These are phyloP conservation scores for Butorides virescens DNA, from an alignment of 2,113 vertebrate genomes.

Conservation along the genomic window DNA sequence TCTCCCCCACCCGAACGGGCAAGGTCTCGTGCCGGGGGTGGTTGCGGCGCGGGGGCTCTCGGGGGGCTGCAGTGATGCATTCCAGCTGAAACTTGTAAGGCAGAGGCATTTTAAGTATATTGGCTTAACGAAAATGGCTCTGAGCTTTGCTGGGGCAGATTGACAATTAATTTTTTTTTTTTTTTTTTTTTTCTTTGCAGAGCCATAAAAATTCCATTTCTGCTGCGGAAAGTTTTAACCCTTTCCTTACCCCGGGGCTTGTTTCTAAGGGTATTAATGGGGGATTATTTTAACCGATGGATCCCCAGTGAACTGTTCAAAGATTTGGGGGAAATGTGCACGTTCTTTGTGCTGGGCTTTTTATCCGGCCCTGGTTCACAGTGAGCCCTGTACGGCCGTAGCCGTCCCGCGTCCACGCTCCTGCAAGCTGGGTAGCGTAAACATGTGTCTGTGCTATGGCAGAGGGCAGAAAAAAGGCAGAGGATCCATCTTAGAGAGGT, in stretches of 20 bases:
- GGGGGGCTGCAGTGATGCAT: not conserved
- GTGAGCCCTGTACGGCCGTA: not conserved
- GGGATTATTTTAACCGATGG: not conserved
- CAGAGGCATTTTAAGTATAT: conserved; percentile 58
- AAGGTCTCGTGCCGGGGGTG: not conserved
- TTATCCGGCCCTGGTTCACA: not conserved
- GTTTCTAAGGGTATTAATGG: not conserved
- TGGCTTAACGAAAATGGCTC: conserved; percentile 23
- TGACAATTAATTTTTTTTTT: conserved; percentile 10
- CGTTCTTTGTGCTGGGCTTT: not conserved
- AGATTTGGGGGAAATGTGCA: not conserved
- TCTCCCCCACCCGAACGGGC: accelerated
- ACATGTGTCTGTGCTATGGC: not conserved
- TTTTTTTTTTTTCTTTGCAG: not conserved
- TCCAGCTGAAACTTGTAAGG: conserved; percentile 53
- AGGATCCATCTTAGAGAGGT: not conserved
- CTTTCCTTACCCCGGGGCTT: not conserved
- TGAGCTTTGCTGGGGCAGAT: conserved; percentile 39
- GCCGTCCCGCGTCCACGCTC: not conserved
- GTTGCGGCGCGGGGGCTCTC: not conserved
- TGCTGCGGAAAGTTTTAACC: conserved; percentile 45
- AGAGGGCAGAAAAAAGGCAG: not conserved
- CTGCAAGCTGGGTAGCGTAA: not conserved
- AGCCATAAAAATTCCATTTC: conserved; percentile 60
- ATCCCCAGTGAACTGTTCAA: not conserved